phyloP scores from a whole-genome alignment of 2,888 invertebrate genomes.

The Erebia ligea region DNA sequence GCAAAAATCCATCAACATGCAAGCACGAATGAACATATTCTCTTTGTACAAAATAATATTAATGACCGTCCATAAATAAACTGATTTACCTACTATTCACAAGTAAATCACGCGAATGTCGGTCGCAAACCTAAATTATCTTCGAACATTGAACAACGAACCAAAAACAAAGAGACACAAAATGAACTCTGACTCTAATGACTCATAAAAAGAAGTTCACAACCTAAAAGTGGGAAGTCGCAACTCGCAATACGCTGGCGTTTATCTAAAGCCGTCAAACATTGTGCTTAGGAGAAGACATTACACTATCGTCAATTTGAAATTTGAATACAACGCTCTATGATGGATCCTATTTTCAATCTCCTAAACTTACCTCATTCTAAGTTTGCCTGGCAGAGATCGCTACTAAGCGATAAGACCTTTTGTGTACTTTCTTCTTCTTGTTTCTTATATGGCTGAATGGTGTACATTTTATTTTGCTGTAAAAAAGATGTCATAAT shows the following conservation, averaged over 20 bases:
- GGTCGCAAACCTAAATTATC: constrained; percentile 31
- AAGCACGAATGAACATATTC: constrained; percentile 6
- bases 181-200: constrained; percentile 30
- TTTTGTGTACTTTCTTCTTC: too few relatives aligned
- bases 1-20: constrained; percentile 13
- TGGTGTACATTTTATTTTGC: too few relatives aligned
- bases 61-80: constrained; percentile 34
- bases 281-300: not conserved
- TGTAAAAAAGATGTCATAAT: too few relatives aligned
- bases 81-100: constrained; percentile 11
- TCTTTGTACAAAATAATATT: constrained; percentile 29
- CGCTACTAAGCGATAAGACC: too few relatives aligned
- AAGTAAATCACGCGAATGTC: constrained; percentile 33
- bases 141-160: constrained; percentile 19
- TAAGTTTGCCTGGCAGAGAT: too few relatives aligned
- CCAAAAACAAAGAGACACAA: constrained; percentile 26
- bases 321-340: not conserved
- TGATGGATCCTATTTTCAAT: not conserved
- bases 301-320: not conserved
- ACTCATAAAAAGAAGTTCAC: constrained; percentile 33
- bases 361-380: not conserved
- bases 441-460: too few relatives aligned
- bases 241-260: constrained; percentile 64
- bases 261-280: not conserved
- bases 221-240: constrained; percentile 43